Evolutionary conservation across 2,797 vertebrate species (phyloP).

Genomic region (Diplodus puntazzo): DNA sequence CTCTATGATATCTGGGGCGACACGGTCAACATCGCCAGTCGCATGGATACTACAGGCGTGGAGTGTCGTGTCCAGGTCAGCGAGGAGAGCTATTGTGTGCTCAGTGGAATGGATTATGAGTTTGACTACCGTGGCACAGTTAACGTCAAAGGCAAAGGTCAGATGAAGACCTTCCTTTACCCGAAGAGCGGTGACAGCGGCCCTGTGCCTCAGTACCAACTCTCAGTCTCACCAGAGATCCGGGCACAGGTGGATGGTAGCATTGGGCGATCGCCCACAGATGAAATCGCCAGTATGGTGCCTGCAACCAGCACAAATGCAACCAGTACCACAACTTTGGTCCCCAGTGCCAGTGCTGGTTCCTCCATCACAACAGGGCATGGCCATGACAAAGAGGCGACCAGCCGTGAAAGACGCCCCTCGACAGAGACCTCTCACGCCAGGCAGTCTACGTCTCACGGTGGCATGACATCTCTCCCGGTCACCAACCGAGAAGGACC

Average conservation of each 20-base stretch:
- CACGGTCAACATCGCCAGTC: conserved; percentile 98
- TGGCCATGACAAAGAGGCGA: conserved; percentile 57
- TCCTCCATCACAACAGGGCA: conserved; percentile 58
- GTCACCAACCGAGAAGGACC: conserved; percentile 62
- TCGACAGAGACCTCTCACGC: conserved; percentile 54
- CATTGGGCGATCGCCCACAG: conserved; percentile 96
- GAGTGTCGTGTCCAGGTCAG: conserved; percentile 99
- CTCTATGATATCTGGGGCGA: conserved; percentile 99
- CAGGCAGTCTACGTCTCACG: conserved; percentile 70
- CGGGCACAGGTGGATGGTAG: conserved; percentile 98
- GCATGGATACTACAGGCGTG: conserved; percentile 98
- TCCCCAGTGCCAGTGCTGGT: conserved; percentile 86
- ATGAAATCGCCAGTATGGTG: conserved; percentile 94
- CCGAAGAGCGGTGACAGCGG: conserved; percentile 94
- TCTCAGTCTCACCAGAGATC: conserved; percentile 97
- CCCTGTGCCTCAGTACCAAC: conserved; percentile 93
- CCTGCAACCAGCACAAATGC: conserved; percentile 70
- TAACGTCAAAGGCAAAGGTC: conserved; percentile 98
- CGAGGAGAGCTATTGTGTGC: conserved; percentile 95
- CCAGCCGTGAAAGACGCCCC: conserved; percentile 50
- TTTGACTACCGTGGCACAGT: conserved; percentile 99
- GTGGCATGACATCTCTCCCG: conserved; percentile 71
- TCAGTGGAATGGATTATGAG: conserved; percentile 95
- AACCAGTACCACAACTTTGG: conserved; percentile 79
- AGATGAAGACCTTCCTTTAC: conserved; percentile 99